Base-by-base conservation (phyloP, 2,888 invertebrate species). In the Pyrrhia umbra region DNA sequence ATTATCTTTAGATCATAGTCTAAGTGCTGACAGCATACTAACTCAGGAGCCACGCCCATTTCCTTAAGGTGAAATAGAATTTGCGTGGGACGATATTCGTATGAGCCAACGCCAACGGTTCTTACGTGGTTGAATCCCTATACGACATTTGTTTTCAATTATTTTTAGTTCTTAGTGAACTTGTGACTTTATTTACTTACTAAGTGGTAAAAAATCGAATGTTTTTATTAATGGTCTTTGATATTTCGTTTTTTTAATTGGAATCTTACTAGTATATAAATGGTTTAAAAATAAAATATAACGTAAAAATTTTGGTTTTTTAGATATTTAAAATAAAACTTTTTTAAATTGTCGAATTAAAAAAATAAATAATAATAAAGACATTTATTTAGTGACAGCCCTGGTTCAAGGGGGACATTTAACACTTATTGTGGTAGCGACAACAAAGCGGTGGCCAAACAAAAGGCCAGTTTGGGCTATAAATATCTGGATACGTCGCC, bases 381-480 rank as follows among this genome's bases (percentile, higher is more conserved):
- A 71, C 65, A 46, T 76, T 63, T 55, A 47, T 23, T 55, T 5
- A 15, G 56, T 16, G 46, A 54, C 80, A 82, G 69, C 82, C 82
- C 81, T 81, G 81, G 70, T 80, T 76, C 84, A 77, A 80, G 81
- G 73, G 81, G 79, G 76, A 82, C 88, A 89, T 90, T 92, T 92
- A 92, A 91, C 92, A 91, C 92, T 85, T 85, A 87, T 88, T 90
- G 92, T 91, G 88, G 88, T 83, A 83, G 78, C 80, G 71, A 80
- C 84, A 86, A 92, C 92, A 92, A 92, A 91, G 88, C 85, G 83
- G 77, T 79, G 65, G 60, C 69, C 82, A 68, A 83, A 89, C 89
- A 89, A 91, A 89, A 82, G 88, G 83, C 75, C 75, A 74, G 76
- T 71, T 72, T 34, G 49, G 68, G 75, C 75, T 77, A 80, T 75